Percentiles rank a stretch among this genome's conserved stretches.
Evolutionary conservation across 2,113 vertebrate species (phyloP).

Genomic region (Saccopteryx leptura): DNA sequence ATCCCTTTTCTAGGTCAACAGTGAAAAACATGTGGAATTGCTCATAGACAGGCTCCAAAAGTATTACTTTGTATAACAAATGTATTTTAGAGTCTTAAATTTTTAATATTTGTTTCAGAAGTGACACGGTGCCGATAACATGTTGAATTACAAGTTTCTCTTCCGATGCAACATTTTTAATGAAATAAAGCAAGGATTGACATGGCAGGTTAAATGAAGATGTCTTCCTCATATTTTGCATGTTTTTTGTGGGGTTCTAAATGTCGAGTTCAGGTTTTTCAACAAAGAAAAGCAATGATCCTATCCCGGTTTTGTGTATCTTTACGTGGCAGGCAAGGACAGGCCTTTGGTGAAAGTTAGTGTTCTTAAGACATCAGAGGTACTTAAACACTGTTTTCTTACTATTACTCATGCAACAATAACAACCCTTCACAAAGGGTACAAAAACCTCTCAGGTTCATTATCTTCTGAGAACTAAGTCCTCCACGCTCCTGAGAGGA

Average conservation of each 20-base stretch:
- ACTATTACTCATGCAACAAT: slow-evolving; percentile 22
- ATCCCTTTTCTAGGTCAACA: not conserved
- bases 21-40: not conserved
- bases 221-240: not conserved
- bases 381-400: not conserved
- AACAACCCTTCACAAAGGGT: not conserved
- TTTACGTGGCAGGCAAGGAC: not conserved
- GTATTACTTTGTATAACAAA: not conserved
- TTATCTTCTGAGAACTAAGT: slow-evolving; percentile 54
- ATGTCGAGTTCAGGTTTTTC: not conserved
- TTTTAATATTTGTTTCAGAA: slow-evolving; percentile 59
- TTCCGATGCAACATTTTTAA: slow-evolving; percentile 1
- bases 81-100: slow-evolving; percentile 5
- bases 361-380: slow-evolving; percentile 42
- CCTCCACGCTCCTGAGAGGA: not conserved
- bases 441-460: not conserved
- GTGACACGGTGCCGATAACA: not conserved
- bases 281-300: not conserved
- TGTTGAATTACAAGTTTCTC: slow-evolving; percentile 4
- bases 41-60: not conserved
- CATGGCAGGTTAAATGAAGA: not conserved
- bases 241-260: slow-evolving; percentile 4
- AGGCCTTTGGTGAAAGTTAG: slow-evolving; percentile 40
- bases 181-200: not conserved
- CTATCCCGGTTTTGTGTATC: not conserved